Evolutionary conservation across 2,888 invertebrate genomes (phyloP).

Genomic region (Thyatira batis): DNA sequence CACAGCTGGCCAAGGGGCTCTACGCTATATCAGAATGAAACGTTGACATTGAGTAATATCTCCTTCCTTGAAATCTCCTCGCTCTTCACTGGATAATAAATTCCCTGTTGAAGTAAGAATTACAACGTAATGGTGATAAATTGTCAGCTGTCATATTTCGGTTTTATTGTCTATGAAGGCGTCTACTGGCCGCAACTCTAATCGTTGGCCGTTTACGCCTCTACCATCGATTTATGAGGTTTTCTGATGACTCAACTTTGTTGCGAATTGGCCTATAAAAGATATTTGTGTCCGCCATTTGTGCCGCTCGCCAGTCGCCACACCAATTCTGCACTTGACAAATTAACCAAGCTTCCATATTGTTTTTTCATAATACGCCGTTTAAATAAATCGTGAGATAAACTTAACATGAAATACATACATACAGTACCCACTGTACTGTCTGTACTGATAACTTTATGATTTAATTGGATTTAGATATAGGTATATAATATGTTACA

Average conservation of each 20-base stretch:
- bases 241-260: constrained; percentile 71
- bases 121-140: constrained; percentile 57
- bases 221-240: constrained; percentile 64
- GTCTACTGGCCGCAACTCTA: constrained; percentile 47
- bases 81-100: constrained; percentile 56
- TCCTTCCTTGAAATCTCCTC: constrained; percentile 50
- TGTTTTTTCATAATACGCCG: too few species aligned
- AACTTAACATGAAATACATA: too few species aligned
- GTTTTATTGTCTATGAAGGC: constrained; percentile 62
- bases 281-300: constrained; percentile 64
- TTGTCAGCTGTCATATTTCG: constrained; percentile 59
- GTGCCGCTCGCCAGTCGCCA: constrained; percentile 43
- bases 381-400: too few species aligned
- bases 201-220: constrained; percentile 66
- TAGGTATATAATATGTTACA: too few species aligned
- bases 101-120: constrained; percentile 51
- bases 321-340: too few species aligned
- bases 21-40: constrained; percentile 44
- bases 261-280: constrained; percentile 73
- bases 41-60: constrained; percentile 62
- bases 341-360: too few species aligned
- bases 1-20: constrained; percentile 35
- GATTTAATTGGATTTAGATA: too few species aligned
- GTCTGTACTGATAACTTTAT: too few species aligned
- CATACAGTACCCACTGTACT: too few species aligned